Conservation (phyloP, 1,140 invertebrate genomes). For the Ostrea denselamellosa region DNA sequence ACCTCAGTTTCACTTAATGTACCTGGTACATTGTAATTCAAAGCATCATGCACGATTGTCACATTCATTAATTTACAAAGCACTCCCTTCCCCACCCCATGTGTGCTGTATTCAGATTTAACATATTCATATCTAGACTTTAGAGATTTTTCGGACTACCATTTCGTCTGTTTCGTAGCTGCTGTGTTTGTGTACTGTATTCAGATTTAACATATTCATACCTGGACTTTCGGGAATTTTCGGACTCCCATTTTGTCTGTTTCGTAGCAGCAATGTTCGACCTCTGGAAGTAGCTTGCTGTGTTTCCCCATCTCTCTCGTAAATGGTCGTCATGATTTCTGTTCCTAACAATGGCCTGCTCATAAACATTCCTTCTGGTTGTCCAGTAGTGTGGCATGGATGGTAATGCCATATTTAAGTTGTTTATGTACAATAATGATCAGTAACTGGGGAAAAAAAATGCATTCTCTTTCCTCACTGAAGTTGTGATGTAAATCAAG, state of each 20-base stretch:
- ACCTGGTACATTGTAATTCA: too few species aligned
- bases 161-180: constrained; percentile 69
- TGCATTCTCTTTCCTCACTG: too few species aligned
- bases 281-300: constrained; percentile 62
- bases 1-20: too few species aligned
- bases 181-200: constrained; percentile 49
- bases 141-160: constrained; percentile 69
- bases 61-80: too few species aligned
- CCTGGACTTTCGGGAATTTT: constrained; percentile 68
- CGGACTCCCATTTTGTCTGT: constrained; percentile 72
- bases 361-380: constrained; percentile 75
- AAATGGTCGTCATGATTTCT: constrained; percentile 73
- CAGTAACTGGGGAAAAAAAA: too few species aligned
- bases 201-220: constrained; percentile 36
- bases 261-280: constrained; percentile 66
- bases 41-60: too few species aligned
- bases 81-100: neutral
- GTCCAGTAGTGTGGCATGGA: constrained; percentile 73
- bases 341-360: constrained; percentile 71
- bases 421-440: neutral
- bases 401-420: constrained; percentile 71
- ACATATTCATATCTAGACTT: constrained; percentile 64
- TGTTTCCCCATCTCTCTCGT: constrained; percentile 70
- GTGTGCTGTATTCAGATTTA: neutral
- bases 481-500: too few species aligned